Conservation (phyloP, 2,797 vertebrate species). For the Pelodytes ibericus region DNA sequence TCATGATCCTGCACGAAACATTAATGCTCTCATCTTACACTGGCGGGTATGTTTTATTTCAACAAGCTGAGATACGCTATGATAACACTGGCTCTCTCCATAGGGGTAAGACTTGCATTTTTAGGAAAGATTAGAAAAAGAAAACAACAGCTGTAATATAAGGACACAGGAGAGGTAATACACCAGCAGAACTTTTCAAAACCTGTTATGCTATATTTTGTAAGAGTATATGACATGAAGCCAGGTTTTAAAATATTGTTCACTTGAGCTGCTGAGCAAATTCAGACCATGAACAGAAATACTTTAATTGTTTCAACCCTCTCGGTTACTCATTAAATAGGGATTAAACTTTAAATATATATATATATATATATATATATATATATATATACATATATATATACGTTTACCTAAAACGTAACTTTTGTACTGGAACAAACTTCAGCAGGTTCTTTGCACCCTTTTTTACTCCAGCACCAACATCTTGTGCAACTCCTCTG, state of each 20-base stretch:
- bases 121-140: slow-evolving; percentile 58
- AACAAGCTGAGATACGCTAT: slow-evolving; percentile 68
- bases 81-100: slow-evolving; percentile 53
- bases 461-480: too few relatives aligned
- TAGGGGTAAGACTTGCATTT: slow-evolving; percentile 57
- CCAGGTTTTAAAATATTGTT: slow-evolving; percentile 20
- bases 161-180: slow-evolving; percentile 43
- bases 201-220: slow-evolving; percentile 65
- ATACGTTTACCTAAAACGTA: too few relatives aligned
- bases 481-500: too few relatives aligned
- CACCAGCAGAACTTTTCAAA: slow-evolving; percentile 60
- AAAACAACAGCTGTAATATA: slow-evolving; percentile 54
- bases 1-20: slow-evolving; percentile 71
- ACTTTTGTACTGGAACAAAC: too few relatives aligned
- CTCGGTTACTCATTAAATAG: too few relatives aligned
- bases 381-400: too few relatives aligned
- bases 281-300: slow-evolving; percentile 14
- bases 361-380: too few relatives aligned
- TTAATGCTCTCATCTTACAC: slow-evolving; percentile 66
- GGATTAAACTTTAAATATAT: too few relatives aligned
- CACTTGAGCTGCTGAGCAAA: neutral
- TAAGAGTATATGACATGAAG: slow-evolving; percentile 24
- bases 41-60: slow-evolving; percentile 67
- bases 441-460: too few relatives aligned
- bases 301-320: slow-evolving; percentile 26